A percentile compares a stretch with the other conserved stretches of the same genome.
phyloP scores from a whole-genome alignment of 2,797 vertebrate species.

The Dendrocincla fuliginosa region DNA sequence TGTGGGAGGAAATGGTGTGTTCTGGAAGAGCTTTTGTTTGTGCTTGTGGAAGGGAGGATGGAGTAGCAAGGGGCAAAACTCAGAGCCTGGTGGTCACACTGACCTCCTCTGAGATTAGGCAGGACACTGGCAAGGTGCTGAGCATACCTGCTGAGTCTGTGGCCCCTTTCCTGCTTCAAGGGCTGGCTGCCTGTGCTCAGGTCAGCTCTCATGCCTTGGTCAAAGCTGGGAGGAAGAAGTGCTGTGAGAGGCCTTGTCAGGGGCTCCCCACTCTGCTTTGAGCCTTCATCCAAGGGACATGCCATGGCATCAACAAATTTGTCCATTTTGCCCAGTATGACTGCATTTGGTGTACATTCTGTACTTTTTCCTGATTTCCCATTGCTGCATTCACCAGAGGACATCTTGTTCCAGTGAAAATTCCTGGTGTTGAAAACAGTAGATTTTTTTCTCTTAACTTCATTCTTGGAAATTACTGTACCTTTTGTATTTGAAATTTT shows the following conservation, averaged over 20 bases:
- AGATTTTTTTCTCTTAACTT: neutral
- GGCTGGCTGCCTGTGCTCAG: neutral
- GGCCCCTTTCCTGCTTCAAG: accelerated
- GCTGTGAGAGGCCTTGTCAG: neutral
- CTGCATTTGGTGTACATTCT: neutral
- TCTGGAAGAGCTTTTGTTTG: neutral
- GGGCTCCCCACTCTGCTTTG: accelerated
- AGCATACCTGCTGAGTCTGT: neutral
- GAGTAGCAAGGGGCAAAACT: neutral
- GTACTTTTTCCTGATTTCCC: neutral
- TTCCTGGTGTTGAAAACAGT: neutral
- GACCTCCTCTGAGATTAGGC: neutral
- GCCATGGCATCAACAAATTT: neutral
- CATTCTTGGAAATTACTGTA: neutral
- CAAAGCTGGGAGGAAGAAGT: neutral
- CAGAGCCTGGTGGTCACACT: neutral
- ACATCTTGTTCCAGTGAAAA: neutral
- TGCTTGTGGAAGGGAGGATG: neutral
- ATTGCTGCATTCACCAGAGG: neutral
- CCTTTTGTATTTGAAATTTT: neutral
- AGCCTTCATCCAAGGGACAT: neutral
- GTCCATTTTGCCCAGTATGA: neutral
- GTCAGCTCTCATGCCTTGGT: neutral
- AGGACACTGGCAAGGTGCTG: neutral
- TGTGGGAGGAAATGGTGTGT: accelerated